phyloP scores from a whole-genome alignment of 2,888 invertebrate genomes.

The Netelia fuscicornis region DNA sequence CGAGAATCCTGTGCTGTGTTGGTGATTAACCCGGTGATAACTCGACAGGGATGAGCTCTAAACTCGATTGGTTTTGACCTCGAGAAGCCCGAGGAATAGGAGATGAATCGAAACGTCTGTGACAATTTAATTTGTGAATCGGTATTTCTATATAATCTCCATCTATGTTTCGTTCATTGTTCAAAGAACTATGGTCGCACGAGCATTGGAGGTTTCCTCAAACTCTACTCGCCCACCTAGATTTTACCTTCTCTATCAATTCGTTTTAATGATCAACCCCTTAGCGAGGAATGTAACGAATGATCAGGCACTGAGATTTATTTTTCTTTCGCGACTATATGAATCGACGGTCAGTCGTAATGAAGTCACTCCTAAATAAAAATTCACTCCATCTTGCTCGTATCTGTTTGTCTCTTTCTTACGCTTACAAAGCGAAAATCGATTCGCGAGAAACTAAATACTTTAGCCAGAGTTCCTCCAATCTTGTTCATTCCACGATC shows the following conservation, averaged over 20 bases:
- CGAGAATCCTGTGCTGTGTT: slow-evolving; percentile 43
- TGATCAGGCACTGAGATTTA: slow-evolving; percentile 58
- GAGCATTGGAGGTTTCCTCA: too few relatives aligned
- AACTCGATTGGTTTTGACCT: slow-evolving; percentile 64
- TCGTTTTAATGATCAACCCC: too few relatives aligned
- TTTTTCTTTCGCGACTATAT: slow-evolving; percentile 48
- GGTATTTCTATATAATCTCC: not conserved
- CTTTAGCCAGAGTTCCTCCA: not conserved
- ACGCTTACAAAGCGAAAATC: too few relatives aligned
- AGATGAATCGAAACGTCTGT: slow-evolving; percentile 28
- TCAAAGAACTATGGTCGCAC: too few relatives aligned
- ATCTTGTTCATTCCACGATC: not conserved
- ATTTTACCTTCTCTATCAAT: too few relatives aligned
- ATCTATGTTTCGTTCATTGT: not conserved
- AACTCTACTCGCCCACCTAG: too few relatives aligned
- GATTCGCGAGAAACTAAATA: too few relatives aligned
- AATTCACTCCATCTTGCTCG: slow-evolving; percentile 42
- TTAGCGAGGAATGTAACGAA: slow-evolving; percentile 5
- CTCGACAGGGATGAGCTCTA: slow-evolving; percentile 57
- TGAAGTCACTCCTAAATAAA: slow-evolving; percentile 69
- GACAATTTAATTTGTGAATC: slow-evolving; percentile 41
- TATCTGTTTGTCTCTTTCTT: too few relatives aligned
- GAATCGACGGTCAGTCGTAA: slow-evolving; percentile 62
- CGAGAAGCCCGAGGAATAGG: slow-evolving; percentile 5
- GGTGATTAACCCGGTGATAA: slow-evolving; percentile 58